A percentile compares a stretch with the other conserved stretches of the same genome.
phyloP scores from a whole-genome alignment of 2,797 vertebrate species.

The Setipinna tenuifilis region DNA sequence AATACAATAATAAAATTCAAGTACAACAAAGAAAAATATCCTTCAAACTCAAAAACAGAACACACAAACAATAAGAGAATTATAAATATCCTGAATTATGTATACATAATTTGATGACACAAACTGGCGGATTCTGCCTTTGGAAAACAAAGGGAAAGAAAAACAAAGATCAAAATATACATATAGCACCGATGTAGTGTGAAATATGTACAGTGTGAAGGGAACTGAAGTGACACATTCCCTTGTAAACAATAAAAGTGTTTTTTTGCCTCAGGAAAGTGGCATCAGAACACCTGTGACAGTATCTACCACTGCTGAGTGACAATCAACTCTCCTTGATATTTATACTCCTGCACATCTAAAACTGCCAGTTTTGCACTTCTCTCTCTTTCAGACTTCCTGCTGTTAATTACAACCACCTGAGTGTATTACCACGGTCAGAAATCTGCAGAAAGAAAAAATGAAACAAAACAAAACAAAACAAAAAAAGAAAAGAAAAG shows the following conservation, averaged over 20 bases:
- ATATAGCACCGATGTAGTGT: conserved; percentile 69
- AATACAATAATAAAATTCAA: conserved; percentile 50
- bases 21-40: conserved; percentile 42
- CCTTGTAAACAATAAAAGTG: conserved; percentile 51
- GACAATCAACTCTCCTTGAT: background rate
- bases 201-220: conserved; percentile 57
- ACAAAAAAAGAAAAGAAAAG: too few species aligned
- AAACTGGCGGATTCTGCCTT: conserved; percentile 14
- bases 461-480: background rate
- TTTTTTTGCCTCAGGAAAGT: conserved; percentile 20
- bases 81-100: conserved; percentile 27
- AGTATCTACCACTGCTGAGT: background rate
- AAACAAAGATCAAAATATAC: conserved; percentile 75
- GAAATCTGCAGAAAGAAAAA: background rate
- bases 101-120: conserved; percentile 20
- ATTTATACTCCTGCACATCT: conserved; percentile 16
- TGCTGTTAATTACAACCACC: background rate
- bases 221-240: conserved; percentile 43
- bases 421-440: background rate
- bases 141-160: conserved; percentile 27
- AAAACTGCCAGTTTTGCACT: background rate
- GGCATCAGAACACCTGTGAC: background rate
- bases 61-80: conserved; percentile 32
- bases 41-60: conserved; percentile 30
- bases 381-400: background rate